A percentile compares a stretch with the other conserved stretches of the same genome.
Conservation (phyloP, 2,888 invertebrate species). For the Hetaerina titia region DNA sequence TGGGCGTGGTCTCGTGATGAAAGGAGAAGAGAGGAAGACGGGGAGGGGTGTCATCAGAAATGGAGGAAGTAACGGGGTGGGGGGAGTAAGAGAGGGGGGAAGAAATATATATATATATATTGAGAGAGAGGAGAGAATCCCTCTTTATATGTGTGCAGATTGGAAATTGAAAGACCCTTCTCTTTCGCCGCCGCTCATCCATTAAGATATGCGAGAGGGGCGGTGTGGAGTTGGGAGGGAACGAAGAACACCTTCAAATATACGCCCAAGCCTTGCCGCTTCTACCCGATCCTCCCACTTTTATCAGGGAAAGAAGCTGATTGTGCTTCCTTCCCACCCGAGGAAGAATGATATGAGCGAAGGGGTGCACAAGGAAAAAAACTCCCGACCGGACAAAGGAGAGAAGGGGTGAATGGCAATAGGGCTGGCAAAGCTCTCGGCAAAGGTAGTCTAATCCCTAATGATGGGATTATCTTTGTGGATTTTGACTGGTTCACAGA, state of each 20-base stretch:
- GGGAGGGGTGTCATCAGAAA: background rate
- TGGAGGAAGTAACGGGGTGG: background rate
- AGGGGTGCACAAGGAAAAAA: background rate
- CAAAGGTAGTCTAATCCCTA: background rate
- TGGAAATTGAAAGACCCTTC: constrained; percentile 42
- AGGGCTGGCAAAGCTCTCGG: background rate
- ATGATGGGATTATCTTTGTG: constrained; percentile 37
- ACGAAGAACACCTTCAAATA: background rate
- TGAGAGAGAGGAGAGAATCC: background rate
- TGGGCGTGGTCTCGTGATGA: constrained; percentile 51
- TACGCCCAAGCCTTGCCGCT: constrained; percentile 25
- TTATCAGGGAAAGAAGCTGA: constrained; percentile 17
- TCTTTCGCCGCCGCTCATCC: background rate
- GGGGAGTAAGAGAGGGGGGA: background rate
- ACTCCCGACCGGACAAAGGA: background rate
- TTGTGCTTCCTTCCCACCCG: background rate
- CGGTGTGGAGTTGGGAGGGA: background rate
- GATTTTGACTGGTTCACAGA: constrained; percentile 33
- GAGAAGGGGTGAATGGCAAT: background rate
- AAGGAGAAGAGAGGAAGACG: background rate
- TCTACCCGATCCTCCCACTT: background rate
- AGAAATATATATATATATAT: background rate
- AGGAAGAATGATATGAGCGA: constrained; percentile 8
- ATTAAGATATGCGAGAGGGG: constrained; percentile 49
- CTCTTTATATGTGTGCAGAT: constrained; percentile 27